A percentile compares a stretch with the other conserved stretches of the same genome.
Evolutionary conservation across 2,888 invertebrate species (phyloP).

Genomic region (Megaustenia siamemsis): DNA sequence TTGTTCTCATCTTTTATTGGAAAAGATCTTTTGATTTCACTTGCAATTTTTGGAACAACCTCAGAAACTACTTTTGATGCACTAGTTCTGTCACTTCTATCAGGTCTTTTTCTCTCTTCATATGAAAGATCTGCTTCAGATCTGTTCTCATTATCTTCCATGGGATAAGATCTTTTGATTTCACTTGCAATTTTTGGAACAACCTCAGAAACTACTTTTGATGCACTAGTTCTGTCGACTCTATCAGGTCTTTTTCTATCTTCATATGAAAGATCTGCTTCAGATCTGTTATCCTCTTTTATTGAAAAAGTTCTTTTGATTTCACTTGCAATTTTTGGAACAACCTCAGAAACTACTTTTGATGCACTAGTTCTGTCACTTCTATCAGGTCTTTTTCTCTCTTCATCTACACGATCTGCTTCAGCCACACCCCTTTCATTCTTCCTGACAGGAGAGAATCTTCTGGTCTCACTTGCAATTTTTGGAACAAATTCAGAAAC

Average conservation of each 20-base stretch:
- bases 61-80: not conserved
- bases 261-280: not conserved
- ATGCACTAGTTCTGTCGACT: too few relatives aligned
- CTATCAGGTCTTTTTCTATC: not conserved
- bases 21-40: not conserved
- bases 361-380: not conserved
- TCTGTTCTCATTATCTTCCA: too few relatives aligned
- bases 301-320: not conserved
- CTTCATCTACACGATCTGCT: not conserved
- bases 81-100: not conserved
- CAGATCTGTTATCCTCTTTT: not conserved
- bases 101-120: not conserved
- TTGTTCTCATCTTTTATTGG: too few relatives aligned
- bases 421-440: not conserved
- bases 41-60: not conserved
- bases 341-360: not conserved
- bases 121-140: not conserved
- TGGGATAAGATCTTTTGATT: too few relatives aligned
- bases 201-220: too few relatives aligned
- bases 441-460: not conserved
- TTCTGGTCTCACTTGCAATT: not conserved
- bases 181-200: too few relatives aligned
- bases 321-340: too few relatives aligned
- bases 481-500: not conserved
- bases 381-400: not conserved